Conservation (phyloP, 2,888 invertebrate genomes). For the Mycalesis mineus region DNA sequence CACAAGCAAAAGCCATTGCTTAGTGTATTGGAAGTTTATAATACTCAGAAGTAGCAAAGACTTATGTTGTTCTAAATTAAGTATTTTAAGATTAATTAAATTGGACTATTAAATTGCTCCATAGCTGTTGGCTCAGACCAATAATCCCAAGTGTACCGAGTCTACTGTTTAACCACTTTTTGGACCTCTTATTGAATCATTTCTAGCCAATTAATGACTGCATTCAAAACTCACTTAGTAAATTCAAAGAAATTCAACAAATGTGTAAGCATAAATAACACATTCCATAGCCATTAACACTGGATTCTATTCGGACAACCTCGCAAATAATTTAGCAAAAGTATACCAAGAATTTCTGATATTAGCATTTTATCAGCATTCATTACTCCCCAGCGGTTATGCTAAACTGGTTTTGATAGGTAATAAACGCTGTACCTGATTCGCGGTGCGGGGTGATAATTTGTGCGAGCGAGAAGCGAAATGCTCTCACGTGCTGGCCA, state of each 20-base stretch:
- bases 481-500: constrained; percentile 44
- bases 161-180: no score
- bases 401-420: constrained; percentile 50
- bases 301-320: background rate
- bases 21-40: no score
- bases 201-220: background rate
- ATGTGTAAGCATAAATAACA: background rate
- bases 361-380: constrained; percentile 52
- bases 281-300: background rate
- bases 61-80: no score
- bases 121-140: no score
- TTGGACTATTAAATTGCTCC: no score
- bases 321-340: constrained; percentile 2
- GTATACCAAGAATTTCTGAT: constrained; percentile 27
- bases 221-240: background rate
- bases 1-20: no score
- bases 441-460: constrained; percentile 28
- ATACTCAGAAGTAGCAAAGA: no score
- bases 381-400: constrained; percentile 47
- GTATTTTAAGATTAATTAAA: no score
- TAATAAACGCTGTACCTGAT: constrained; percentile 52
- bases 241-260: background rate
- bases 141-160: no score
- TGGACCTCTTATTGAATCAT: no score
- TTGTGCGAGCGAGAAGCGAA: constrained; percentile 36